Conservation (phyloP, 2,888 invertebrate species). For the Drosophila vallismaia region DNA sequence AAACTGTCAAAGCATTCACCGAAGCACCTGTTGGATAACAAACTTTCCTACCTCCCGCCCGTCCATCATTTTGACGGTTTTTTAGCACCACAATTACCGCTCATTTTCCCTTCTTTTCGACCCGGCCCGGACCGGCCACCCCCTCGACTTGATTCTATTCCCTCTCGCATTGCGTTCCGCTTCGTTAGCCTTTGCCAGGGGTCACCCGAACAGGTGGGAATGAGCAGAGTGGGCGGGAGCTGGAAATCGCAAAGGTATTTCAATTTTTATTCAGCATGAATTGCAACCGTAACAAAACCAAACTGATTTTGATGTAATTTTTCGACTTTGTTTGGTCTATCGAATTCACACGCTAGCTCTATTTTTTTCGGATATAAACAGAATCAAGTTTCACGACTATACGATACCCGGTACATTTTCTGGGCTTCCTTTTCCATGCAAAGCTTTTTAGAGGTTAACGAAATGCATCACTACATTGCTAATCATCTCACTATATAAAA, state of each 20-base stretch:
- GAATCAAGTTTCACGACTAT: too few species aligned
- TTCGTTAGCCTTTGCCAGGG: constrained; percentile 31
- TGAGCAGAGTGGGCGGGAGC: not conserved
- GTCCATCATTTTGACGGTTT: not conserved
- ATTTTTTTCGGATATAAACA: too few species aligned
- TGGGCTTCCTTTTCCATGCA: not conserved
- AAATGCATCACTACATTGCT: not conserved
- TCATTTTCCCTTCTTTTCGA: constrained; percentile 1
- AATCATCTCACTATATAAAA: not conserved
- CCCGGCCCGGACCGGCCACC: not conserved
- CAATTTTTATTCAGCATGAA: constrained; percentile 28
- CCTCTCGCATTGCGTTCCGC: constrained; percentile 31
- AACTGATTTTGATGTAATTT: constrained; percentile 18
- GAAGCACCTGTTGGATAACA: constrained; percentile 40
- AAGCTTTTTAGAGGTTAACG: not conserved
- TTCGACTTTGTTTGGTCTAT: not conserved
- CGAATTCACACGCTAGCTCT: not conserved
- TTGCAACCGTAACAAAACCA: constrained; percentile 4
- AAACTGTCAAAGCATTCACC: constrained; percentile 6
- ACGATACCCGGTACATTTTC: too few species aligned
- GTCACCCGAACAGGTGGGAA: constrained; percentile 16
- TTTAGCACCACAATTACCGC: constrained; percentile 26
- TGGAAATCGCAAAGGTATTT: constrained; percentile 19
- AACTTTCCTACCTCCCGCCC: constrained; percentile 1
- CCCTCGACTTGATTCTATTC: constrained; percentile 11